Evolutionary conservation across 2,113 vertebrate species (phyloP), one percentile per base, ranked within the genome.

Genomic region (Elanoides forficatus): DNA sequence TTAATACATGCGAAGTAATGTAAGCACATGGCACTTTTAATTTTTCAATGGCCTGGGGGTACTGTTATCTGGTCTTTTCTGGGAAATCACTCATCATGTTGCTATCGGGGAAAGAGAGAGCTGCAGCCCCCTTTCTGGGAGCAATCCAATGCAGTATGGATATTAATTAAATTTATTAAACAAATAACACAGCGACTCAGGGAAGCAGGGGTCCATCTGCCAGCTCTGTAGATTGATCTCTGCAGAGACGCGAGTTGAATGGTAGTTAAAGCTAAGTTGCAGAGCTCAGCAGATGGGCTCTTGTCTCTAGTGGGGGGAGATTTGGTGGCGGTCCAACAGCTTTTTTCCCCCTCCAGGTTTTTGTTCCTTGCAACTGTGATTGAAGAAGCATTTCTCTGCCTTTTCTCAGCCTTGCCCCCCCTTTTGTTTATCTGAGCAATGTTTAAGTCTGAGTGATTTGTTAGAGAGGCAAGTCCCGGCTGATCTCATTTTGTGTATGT

Each of bases 161-260:
- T 99, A 99, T 98, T 99, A 99, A 99, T 99, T 99, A 99, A 98
- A 99, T 99, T 98, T 99, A 99, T 99, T 99, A 99, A 98, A 98
- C 98, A 99, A 99, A 99, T 98, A 98, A 98, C 98, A 98, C 97
- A 98, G 98, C 87, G 95, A 98, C 97, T 98, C 92, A 73, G 97
- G 98, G 98, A 98, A 97, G 97, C 98, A 97, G 98, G 98, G 98
- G 98, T 98, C 98, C 98, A 99, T 98, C 98, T 99, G 98, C 98
- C 98, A 98, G 98, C 95, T 96, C 97, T 83, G 97, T 95, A 98
- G 98, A 98, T 97, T 97, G 98, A 98, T 98, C 98, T 98, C 98
- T 98, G 98, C 96, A 93, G 98, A 98, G 98, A 98, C 97, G 93
- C 96, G 97, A 98, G 97, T 84, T 98, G 98, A 98, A 98, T 98